Conservation (phyloP, 2,797 vertebrate genomes). For the Falco biarmicus region DNA sequence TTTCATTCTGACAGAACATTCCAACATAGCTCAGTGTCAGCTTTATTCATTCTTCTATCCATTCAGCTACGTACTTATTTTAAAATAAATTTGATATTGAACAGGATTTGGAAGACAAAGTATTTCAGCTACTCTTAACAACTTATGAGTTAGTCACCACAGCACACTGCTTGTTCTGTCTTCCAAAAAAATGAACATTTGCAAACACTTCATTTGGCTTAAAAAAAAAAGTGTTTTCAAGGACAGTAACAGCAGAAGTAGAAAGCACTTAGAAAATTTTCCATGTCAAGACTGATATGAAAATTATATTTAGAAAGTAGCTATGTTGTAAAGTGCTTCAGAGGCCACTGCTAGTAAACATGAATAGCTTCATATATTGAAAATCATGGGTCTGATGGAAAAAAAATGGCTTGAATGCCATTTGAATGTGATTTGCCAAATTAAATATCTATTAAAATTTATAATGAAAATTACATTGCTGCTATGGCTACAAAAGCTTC, state of each 20-base stretch:
- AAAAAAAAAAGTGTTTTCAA: neutral
- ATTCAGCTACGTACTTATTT: neutral
- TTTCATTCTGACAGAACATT: neutral
- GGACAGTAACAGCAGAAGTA: neutral
- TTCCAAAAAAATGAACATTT: constrained; percentile 26
- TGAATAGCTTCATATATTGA: neutral
- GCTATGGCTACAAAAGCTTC: constrained; percentile 23
- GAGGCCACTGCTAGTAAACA: neutral
- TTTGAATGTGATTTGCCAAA: neutral
- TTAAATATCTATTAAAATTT: constrained; percentile 19
- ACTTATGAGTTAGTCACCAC: neutral
- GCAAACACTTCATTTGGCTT: constrained; percentile 13
- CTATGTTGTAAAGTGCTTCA: neutral
- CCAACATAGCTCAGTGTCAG: neutral
- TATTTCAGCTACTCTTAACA: constrained; percentile 6
- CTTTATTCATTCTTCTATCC: neutral
- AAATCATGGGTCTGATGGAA: neutral
- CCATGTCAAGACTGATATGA: neutral
- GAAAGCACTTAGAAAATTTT: constrained; percentile 15
- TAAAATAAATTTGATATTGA: neutral
- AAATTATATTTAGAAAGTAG: constrained; percentile 36
- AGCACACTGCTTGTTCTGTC: neutral
- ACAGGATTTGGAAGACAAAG: neutral
- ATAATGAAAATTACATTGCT: neutral
- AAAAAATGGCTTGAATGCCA: neutral